These are phyloP conservation scores for Cotesia glomerata DNA, from an alignment of 1,140 invertebrate genomes.

Conservation along the genomic window DNA sequence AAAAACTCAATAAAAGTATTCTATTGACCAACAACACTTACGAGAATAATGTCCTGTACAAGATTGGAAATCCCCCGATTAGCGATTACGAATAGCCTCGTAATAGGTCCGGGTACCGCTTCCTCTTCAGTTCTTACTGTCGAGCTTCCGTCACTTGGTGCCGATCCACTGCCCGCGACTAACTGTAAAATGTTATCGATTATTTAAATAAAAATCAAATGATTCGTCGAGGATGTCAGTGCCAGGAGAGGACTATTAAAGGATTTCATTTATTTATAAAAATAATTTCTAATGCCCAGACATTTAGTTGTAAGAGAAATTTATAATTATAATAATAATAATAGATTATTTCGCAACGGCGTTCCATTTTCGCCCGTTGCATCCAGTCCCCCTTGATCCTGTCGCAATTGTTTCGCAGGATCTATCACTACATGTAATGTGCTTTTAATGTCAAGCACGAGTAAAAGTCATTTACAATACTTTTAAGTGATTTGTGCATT, in stretches of 20 bases:
- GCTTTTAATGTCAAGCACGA: too few relatives aligned
- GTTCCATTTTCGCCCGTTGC: slow-evolving; percentile 35
- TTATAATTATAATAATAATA: slow-evolving; percentile 10
- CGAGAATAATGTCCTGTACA: slow-evolving; percentile 83
- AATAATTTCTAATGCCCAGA: neutral
- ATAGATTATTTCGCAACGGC: slow-evolving; percentile 26
- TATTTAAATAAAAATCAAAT: neutral
- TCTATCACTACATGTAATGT: neutral
- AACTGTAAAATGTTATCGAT: slow-evolving; percentile 65
- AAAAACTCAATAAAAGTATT: neutral
- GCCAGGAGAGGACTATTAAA: slow-evolving; percentile 13
- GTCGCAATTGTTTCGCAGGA: slow-evolving; percentile 43
- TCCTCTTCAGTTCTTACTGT: slow-evolving; percentile 69
- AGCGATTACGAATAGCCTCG: slow-evolving; percentile 81
- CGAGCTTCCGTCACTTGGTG: slow-evolving; percentile 67
- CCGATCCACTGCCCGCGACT: slow-evolving; percentile 68
- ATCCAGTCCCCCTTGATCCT: slow-evolving; percentile 47
- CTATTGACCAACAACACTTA: slow-evolving; percentile 54
- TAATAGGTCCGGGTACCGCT: slow-evolving; percentile 83
- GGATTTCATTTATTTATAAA: neutral
- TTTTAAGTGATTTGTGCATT: too few relatives aligned
- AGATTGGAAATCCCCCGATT: slow-evolving; percentile 84
- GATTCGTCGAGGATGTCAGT: neutral
- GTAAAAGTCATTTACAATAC: too few relatives aligned
- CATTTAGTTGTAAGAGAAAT: too few relatives aligned